Percentiles rank a stretch among this genome's conserved stretches.
Evolutionary conservation across 2,113 vertebrate species (phyloP).

Genomic region (Oxyruncus cristatus): DNA sequence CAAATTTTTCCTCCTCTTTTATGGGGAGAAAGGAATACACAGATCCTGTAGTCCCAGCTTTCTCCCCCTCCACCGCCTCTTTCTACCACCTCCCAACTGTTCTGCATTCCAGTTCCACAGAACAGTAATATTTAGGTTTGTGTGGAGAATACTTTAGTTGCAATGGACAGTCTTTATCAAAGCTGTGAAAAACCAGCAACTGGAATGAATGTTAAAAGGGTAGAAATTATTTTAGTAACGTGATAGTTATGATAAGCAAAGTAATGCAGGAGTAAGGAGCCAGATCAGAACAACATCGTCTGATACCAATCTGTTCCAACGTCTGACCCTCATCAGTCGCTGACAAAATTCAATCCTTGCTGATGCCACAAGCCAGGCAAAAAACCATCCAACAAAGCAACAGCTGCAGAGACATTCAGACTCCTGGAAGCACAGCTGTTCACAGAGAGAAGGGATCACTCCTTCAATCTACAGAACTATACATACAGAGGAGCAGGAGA

Average conservation of each 20-base stretch:
- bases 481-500: neutral
- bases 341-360: conserved; percentile 21
- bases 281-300: neutral
- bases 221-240: neutral
- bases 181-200: neutral
- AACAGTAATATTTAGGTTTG: neutral
- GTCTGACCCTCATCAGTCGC: neutral
- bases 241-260: neutral
- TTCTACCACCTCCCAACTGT: neutral
- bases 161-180: neutral
- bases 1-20: neutral
- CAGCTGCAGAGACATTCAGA: conserved; percentile 20
- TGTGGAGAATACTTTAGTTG: neutral
- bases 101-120: neutral
- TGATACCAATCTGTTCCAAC: neutral
- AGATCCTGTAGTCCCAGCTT: neutral
- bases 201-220: neutral
- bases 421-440: conserved; percentile 9
- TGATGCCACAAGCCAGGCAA: conserved; percentile 3
- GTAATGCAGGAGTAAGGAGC: neutral
- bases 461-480: neutral
- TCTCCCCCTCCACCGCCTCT: rapidly evolving
- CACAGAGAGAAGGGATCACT: neutral
- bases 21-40: neutral
- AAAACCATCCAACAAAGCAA: neutral